Percentiles rank a stretch among this genome's conserved stretches.
phyloP scores from a whole-genome alignment of 2,797 vertebrate genomes.

The Artibeus jamaicensis region DNA sequence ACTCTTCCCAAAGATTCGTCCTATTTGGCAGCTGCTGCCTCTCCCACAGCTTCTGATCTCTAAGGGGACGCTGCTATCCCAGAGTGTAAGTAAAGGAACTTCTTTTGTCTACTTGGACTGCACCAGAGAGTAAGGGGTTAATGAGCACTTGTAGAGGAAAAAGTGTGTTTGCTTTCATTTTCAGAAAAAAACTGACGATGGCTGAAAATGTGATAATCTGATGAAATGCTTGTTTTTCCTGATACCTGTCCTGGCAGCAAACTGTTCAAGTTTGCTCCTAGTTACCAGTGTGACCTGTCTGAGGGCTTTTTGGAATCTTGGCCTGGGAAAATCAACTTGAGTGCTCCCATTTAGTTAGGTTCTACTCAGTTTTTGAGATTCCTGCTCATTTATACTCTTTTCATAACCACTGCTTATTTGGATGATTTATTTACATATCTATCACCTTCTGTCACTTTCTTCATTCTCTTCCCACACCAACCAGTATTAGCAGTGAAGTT shows the following conservation, averaged over 20 bases:
- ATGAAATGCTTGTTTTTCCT: neutral
- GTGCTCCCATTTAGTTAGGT: neutral
- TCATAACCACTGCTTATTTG: neutral
- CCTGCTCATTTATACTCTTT: neutral
- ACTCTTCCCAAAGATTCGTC: neutral
- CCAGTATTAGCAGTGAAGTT: neutral
- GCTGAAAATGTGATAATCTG: neutral
- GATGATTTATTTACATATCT: neutral
- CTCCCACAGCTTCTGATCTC: conserved; percentile 36
- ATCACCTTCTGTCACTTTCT: neutral
- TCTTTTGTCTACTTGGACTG: neutral
- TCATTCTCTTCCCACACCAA: neutral
- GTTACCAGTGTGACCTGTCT: neutral
- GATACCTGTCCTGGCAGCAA: neutral
- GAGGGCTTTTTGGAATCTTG: neutral
- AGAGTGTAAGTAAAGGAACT: conserved; percentile 74
- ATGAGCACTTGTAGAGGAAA: neutral
- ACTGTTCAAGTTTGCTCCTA: neutral
- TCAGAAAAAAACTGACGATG: neutral
- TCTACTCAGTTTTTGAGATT: neutral
- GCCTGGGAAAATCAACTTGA: neutral
- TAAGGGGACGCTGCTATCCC: neutral
- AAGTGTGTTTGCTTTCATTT: conserved; percentile 17
- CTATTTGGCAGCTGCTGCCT: conserved; percentile 65
- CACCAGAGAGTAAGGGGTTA: neutral